Percentiles rank a stretch among this genome's conserved stretches.
These are phyloP conservation scores for Gambelia wislizenii DNA, from an alignment of 2,797 vertebrate genomes.

Conservation along the genomic window DNA sequence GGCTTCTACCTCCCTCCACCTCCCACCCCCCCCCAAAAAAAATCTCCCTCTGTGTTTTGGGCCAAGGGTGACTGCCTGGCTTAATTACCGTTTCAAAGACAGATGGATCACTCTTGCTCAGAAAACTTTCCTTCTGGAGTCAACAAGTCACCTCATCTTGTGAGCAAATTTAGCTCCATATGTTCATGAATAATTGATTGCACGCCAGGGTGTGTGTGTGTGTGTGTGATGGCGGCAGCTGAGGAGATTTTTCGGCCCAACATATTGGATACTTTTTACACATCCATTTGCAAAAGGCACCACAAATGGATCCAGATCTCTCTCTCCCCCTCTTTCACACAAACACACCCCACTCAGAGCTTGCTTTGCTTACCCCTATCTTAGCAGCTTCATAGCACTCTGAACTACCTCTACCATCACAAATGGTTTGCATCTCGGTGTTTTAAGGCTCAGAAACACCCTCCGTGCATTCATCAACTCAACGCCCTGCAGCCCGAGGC, in stretches of 20 bases:
- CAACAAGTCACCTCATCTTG: not conserved
- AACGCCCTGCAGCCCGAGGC: conserved; percentile 35
- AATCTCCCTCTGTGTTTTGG: conserved; percentile 21
- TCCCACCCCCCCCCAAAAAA: not conserved
- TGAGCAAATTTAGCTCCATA: conserved; percentile 1
- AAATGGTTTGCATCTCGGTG: conserved; percentile 20
- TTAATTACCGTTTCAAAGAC: conserved; percentile 33
- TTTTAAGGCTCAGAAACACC: conserved; percentile 39
- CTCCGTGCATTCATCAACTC: conserved; percentile 54
- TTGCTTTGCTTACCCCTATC: not conserved
- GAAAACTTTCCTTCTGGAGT: conserved; percentile 45
- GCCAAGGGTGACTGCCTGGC: conserved; percentile 24
- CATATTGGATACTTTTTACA: not conserved
- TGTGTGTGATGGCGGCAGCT: not conserved
- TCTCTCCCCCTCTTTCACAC: not conserved
- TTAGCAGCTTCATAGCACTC: conserved; percentile 27
- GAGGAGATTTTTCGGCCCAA: not conserved
- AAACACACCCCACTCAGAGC: not conserved
- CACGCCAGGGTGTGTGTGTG: not conserved
- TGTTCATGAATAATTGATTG: conserved; percentile 37
- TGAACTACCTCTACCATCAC: not conserved
- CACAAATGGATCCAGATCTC: not conserved
- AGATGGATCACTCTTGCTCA: conserved; percentile 47
- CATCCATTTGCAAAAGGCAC: not conserved
- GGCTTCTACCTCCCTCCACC: conserved; percentile 8